phyloP scores from a whole-genome alignment of 1,140 invertebrate genomes.

The Scaptomyza hsui region DNA sequence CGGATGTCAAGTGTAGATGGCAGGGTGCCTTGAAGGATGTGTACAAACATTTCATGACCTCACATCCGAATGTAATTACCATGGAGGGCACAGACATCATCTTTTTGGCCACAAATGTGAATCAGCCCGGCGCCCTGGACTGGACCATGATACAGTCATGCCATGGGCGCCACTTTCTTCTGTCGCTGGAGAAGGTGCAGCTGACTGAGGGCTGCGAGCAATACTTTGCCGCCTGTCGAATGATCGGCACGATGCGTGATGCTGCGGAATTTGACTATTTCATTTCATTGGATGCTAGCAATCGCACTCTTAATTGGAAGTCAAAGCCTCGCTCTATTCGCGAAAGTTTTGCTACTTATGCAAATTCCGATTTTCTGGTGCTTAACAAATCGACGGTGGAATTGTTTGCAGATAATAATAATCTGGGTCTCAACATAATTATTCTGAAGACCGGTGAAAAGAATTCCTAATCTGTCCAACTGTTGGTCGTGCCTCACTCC shows the following conservation, averaged over 20 bases:
- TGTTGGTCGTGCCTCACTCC: too few relatives aligned
- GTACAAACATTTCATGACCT: slow-evolving; percentile 98
- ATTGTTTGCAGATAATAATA: slow-evolving; percentile 99
- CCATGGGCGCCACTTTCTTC: slow-evolving; percentile 99
- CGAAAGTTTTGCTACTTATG: slow-evolving; percentile 98
- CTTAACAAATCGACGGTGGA: slow-evolving; percentile 99
- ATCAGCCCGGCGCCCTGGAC: slow-evolving; percentile 98
- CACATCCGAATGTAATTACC: slow-evolving; percentile 99
- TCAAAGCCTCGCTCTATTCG: slow-evolving; percentile 99
- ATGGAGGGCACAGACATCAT: slow-evolving; percentile 99
- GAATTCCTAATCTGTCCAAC: not conserved
- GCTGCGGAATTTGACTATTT: slow-evolving; percentile 99
- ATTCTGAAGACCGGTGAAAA: slow-evolving; percentile 81
- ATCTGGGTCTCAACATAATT: slow-evolving; percentile 99
- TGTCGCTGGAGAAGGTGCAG: slow-evolving; percentile 99
- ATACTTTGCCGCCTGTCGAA: slow-evolving; percentile 99
- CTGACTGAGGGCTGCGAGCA: slow-evolving; percentile 98
- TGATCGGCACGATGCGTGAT: slow-evolving; percentile 99
- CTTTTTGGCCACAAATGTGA: slow-evolving; percentile 99
- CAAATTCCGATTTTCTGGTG: slow-evolving; percentile 98
- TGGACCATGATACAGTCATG: slow-evolving; percentile 99
- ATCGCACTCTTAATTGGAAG: slow-evolving; percentile 98
- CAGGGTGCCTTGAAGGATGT: slow-evolving; percentile 96
- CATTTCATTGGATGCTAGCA: slow-evolving; percentile 97
- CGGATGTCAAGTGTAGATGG: slow-evolving; percentile 99